Percentiles rank a stretch among this genome's conserved stretches.
Evolutionary conservation across 2,888 invertebrate genomes (phyloP).

Genomic region (Stratiomys singularior): DNA sequence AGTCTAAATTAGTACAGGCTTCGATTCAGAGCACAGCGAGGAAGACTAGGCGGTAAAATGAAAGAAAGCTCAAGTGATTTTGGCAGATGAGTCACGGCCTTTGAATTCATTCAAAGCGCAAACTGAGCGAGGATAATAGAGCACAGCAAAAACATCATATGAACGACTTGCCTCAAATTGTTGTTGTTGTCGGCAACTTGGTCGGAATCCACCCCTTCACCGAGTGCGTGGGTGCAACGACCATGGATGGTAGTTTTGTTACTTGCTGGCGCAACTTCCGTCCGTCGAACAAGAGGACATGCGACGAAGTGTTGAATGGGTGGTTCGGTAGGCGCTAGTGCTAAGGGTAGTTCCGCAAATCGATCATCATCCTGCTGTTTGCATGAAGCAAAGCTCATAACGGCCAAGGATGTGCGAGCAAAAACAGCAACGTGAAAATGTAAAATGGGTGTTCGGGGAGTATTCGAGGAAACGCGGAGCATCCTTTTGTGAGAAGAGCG

Average conservation of each 20-base stretch:
- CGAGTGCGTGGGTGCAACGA: slow-evolving; percentile 41
- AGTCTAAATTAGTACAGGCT: too few species aligned
- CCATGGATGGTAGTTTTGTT: slow-evolving; percentile 25
- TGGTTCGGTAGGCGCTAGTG: background rate
- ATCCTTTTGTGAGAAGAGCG: background rate
- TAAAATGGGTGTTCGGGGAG: slow-evolving; percentile 1
- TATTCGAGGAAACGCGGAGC: background rate
- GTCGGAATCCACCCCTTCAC: slow-evolving; percentile 22
- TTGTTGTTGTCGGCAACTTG: too few species aligned
- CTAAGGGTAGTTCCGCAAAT: background rate
- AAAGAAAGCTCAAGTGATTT: slow-evolving; percentile 15
- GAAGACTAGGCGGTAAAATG: background rate
- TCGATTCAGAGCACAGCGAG: too few species aligned
- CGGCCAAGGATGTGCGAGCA: background rate
- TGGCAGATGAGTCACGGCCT: slow-evolving; percentile 13
- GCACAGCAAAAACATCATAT: background rate
- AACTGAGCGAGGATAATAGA: background rate
- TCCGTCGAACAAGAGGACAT: background rate
- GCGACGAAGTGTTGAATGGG: background rate
- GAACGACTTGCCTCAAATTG: background rate
- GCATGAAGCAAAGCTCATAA: background rate
- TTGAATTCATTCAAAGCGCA: background rate
- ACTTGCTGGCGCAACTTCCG: slow-evolving; percentile 40
- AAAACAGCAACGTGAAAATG: background rate
- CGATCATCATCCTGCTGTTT: slow-evolving; percentile 19